A percentile compares a stretch with the other conserved stretches of the same genome.
phyloP scores from a whole-genome alignment of 2,888 invertebrate genomes.

The Diarsia rubi region DNA sequence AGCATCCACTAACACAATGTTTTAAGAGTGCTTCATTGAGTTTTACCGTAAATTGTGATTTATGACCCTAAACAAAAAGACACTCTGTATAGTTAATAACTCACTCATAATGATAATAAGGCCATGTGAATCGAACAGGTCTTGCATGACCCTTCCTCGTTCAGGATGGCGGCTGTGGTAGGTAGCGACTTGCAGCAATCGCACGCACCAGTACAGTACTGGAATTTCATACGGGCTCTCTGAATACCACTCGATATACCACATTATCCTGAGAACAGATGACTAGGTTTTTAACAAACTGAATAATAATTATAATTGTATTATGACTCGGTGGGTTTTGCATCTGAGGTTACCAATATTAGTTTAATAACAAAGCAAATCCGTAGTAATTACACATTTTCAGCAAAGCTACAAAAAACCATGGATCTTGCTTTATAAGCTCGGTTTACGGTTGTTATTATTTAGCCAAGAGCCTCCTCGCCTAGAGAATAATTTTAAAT shows the following conservation, averaged over 20 bases:
- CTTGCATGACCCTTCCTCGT: constrained; percentile 65
- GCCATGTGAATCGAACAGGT: constrained; percentile 82
- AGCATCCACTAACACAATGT: too few species aligned
- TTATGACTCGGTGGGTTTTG: background rate
- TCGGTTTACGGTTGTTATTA: too few species aligned
- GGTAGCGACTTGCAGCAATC: constrained; percentile 76
- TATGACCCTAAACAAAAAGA: too few species aligned
- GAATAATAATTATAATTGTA: background rate
- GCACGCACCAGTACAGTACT: constrained; percentile 83
- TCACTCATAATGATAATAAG: constrained; percentile 83
- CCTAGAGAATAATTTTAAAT: too few species aligned
- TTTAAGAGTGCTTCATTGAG: too few species aligned
- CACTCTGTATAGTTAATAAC: constrained; percentile 47
- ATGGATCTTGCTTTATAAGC: too few species aligned
- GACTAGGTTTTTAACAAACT: background rate
- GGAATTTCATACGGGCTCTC: constrained; percentile 81
- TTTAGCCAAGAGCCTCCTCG: too few species aligned
- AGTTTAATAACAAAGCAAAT: background rate
- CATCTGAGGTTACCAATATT: background rate
- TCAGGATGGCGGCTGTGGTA: constrained; percentile 51
- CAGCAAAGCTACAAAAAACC: too few species aligned
- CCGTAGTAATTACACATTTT: background rate
- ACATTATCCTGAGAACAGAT: constrained; percentile 79
- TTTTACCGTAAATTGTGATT: too few species aligned
- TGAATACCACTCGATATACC: constrained; percentile 88